Percentiles rank a stretch among this genome's conserved stretches.
Conservation (phyloP, 2,113 vertebrate species). For the Crocuta crocuta region DNA sequence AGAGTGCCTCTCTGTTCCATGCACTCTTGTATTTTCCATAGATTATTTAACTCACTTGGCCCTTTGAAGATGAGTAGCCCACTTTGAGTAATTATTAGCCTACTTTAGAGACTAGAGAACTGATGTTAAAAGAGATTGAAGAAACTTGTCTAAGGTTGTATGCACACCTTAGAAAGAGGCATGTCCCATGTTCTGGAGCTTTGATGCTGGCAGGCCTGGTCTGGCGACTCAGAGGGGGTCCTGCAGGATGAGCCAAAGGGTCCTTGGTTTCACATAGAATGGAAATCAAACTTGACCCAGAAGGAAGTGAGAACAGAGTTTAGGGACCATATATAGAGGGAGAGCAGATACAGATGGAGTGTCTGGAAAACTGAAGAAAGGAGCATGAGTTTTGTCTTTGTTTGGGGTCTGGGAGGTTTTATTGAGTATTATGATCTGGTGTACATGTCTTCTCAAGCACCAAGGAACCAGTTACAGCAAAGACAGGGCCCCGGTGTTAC, state of each 20-base stretch:
- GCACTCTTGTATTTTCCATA: not conserved
- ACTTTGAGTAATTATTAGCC: not conserved
- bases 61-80: not conserved
- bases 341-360: not conserved
- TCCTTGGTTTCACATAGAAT: not conserved
- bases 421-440: not conserved
- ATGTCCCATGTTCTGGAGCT: not conserved
- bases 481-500: not conserved
- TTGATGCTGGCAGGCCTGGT: not conserved
- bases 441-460: not conserved
- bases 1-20: not conserved
- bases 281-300: not conserved
- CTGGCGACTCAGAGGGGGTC: not conserved
- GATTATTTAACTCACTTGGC: not conserved
- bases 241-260: not conserved
- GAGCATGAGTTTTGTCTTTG: not conserved
- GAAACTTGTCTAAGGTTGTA: not conserved
- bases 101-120: not conserved
- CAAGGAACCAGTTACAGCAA: not conserved
- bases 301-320: not conserved
- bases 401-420: not conserved
- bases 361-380: not conserved
- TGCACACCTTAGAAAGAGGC: not conserved
- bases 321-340: not conserved
- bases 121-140: not conserved